Evolutionary conservation across 2,797 vertebrate species (phyloP).

Genomic region (Melanotaenia nigrans): DNA sequence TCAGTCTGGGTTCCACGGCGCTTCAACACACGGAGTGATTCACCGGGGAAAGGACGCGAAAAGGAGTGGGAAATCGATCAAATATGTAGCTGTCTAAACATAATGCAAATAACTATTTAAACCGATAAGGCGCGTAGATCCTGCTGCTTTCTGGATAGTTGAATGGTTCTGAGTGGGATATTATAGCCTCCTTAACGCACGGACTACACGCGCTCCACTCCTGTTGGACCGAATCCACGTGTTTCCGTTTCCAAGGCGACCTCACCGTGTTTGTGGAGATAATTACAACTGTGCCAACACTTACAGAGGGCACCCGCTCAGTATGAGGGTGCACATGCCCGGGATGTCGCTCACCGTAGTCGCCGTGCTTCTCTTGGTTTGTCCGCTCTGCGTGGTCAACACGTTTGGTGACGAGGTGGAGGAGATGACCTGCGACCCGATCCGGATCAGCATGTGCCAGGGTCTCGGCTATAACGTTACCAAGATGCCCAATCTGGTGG

Average conservation of each 20-base stretch:
- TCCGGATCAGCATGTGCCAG: constrained; percentile 98
- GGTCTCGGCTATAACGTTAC: constrained; percentile 98
- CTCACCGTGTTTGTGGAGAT: constrained; percentile 3
- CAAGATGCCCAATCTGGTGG: constrained; percentile 98
- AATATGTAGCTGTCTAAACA: not conserved
- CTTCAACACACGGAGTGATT: constrained; percentile 24
- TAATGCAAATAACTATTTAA: not conserved
- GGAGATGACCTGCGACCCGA: constrained; percentile 95
- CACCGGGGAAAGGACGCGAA: constrained; percentile 10
- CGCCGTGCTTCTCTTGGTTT: constrained; percentile 60
- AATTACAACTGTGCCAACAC: not conserved
- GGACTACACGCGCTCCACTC: constrained; percentile 49
- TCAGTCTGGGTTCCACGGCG: not conserved
- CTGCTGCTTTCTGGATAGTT: constrained; percentile 50
- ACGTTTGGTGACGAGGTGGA: constrained; percentile 91
- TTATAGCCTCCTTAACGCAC: constrained; percentile 37
- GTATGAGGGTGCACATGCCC: constrained; percentile 46
- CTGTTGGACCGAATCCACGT: constrained; percentile 48
- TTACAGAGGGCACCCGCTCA: constrained; percentile 4
- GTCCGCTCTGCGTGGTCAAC: constrained; percentile 57
- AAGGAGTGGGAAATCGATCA: constrained; percentile 25
- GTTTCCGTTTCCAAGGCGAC: constrained; percentile 35
- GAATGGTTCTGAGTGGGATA: constrained; percentile 46
- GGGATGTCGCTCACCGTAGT: constrained; percentile 52
- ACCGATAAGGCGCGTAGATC: not conserved